Base-by-base conservation (phyloP, 2,888 invertebrate species). In the Patella depressa region DNA sequence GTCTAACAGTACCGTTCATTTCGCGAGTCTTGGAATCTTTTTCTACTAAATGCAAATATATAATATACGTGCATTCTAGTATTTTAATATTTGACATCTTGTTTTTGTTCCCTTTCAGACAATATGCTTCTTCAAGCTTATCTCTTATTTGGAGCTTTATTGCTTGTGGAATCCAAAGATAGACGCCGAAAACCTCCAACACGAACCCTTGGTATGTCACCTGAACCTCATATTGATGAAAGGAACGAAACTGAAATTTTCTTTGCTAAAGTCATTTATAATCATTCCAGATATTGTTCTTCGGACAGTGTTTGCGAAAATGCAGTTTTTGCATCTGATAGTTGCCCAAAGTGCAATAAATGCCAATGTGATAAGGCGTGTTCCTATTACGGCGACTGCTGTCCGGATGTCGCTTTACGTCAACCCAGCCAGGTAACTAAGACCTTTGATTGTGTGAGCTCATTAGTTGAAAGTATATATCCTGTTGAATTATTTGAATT, bases 321-420 rank as follows among this genome's bases (percentile, higher is more conserved):
- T 14, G 24, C 19, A 24, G 24, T 19, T 24, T 65, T 24, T 65
- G 24, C 19, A 19, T 12, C 65, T 24, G 45, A 45, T 45, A 45
- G 45, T 45, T 78, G 74, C 45, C 17, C 55, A 34, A 9, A 55
- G n/a, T 84, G 84, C 57, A 19, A 77, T 4, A 77, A 79, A 3
- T 84, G 84, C 55, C 79, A 80, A 53, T 84, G 84, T 29, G 84
- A 84, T 74, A 71, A 78, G n/a, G 55, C 71, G 29, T 84, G 84
- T 65, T 53, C 29, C 7, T 53, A 65, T 34, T 82, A 78, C 69
- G 80, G 76, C 14, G 84, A 84, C 72, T 84, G 84, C 59, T 84
- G 84, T 71, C 82, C 83, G 0, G 82, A 83, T 34, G 70, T 75
- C 53, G 77, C 75, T 12, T 45, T 82, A 69, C 72, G 54, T 5